phyloP scores from a whole-genome alignment of 2,113 vertebrate genomes.

The Mobula birostris region DNA sequence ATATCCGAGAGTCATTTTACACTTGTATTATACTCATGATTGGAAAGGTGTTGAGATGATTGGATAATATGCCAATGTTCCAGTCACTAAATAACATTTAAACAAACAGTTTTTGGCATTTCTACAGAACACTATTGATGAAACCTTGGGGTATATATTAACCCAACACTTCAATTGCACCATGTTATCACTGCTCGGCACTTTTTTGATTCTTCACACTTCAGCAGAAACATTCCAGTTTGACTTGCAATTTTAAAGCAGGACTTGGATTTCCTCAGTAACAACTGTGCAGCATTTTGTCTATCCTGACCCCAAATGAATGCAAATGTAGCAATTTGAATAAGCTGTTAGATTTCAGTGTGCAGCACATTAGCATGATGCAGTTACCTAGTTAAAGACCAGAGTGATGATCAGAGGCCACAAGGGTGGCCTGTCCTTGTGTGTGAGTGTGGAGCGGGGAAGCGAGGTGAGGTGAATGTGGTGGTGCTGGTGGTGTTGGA shows the following conservation, averaged over 20 bases:
- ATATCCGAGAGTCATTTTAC: not conserved
- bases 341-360: no score
- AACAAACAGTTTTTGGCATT: not conserved
- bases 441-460: no score
- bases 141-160: not conserved
- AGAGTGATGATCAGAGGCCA: no score
- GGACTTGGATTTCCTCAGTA: not conserved
- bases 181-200: not conserved
- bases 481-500: no score
- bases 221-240: not conserved
- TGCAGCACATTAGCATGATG: no score
- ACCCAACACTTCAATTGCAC: not conserved
- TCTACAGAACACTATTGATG: not conserved
- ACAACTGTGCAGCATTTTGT: not conserved
- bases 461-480: no score
- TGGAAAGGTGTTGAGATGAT: not conserved
- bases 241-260: not conserved
- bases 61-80: not conserved
- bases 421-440: no score
- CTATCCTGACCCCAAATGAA: not conserved
- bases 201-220: not conserved
- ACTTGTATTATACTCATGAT: not conserved
- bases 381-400: not conserved
- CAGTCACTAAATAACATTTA: not conserved
- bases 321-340: no score